These are phyloP conservation scores for Mastomys coucha DNA, from an alignment of 2,113 vertebrate species.

Conservation along the genomic window DNA sequence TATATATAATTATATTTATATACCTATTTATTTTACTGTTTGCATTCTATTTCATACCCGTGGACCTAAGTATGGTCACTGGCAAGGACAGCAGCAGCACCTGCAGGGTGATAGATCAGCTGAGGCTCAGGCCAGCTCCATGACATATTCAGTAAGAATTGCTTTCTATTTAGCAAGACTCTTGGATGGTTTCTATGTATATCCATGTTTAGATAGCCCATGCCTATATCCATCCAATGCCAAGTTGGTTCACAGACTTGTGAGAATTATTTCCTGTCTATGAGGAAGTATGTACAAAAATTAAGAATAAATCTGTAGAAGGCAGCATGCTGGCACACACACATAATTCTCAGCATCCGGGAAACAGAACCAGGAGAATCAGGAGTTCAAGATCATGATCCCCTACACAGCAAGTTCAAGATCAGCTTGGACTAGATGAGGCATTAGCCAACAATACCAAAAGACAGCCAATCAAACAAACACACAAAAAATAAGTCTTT, in stretches of 20 bases:
- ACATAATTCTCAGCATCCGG: background rate
- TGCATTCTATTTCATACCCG: background rate
- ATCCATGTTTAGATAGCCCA: background rate
- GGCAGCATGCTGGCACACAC: background rate
- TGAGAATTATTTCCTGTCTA: background rate
- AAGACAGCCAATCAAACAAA: background rate
- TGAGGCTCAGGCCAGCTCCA: background rate
- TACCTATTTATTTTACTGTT: background rate
- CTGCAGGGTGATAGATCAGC: background rate
- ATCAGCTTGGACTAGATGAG: background rate
- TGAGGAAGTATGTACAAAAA: constrained; percentile 30
- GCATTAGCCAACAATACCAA: background rate
- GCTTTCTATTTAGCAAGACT: background rate
- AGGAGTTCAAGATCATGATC: background rate
- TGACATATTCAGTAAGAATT: background rate
- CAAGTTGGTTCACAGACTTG: background rate
- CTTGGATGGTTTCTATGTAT: background rate
- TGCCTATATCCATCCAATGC: background rate
- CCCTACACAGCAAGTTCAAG: background rate
- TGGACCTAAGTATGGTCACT: background rate
- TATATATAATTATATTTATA: background rate
- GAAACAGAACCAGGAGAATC: too few species aligned
- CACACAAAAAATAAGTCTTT: background rate
- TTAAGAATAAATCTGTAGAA: background rate
- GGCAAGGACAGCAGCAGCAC: background rate